Conservation (phyloP, 2,888 invertebrate genomes). For the Biston betularia region DNA sequence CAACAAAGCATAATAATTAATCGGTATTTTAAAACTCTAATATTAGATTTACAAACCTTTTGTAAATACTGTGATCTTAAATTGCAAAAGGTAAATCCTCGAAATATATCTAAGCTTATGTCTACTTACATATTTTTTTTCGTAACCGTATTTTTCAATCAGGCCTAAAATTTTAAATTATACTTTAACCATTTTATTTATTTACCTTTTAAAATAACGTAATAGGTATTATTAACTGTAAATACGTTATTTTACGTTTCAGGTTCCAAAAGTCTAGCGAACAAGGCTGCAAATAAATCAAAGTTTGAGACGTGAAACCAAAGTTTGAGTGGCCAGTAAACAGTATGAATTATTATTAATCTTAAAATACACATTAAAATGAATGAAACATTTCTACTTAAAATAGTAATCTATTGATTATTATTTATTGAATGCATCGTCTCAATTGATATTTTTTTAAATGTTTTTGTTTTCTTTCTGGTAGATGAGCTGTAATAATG, state of each 20-base stretch:
- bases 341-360: not conserved
- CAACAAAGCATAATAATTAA: conserved; percentile 16
- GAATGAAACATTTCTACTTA: no score
- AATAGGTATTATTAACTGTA: not conserved
- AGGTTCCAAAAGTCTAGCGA: not conserved
- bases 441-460: no score
- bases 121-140: not conserved
- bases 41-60: not conserved
- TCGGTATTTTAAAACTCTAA: conserved; percentile 17
- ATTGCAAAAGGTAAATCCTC: not conserved
- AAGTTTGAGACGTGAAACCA: no score
- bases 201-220: not conserved
- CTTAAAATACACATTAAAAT: no score
- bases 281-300: not conserved
- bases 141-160: conserved; percentile 1
- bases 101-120: not conserved
- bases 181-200: not conserved
- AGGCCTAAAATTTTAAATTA: conserved; percentile 15
- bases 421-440: no score
- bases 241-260: not conserved
- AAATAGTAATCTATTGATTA: no score
- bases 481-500: no score
- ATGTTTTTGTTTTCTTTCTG: no score
- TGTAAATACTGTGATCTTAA: conserved; percentile 13
- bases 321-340: no score